phyloP scores from a whole-genome alignment of 2,888 invertebrate genomes.

The Polymixis lichenea region DNA sequence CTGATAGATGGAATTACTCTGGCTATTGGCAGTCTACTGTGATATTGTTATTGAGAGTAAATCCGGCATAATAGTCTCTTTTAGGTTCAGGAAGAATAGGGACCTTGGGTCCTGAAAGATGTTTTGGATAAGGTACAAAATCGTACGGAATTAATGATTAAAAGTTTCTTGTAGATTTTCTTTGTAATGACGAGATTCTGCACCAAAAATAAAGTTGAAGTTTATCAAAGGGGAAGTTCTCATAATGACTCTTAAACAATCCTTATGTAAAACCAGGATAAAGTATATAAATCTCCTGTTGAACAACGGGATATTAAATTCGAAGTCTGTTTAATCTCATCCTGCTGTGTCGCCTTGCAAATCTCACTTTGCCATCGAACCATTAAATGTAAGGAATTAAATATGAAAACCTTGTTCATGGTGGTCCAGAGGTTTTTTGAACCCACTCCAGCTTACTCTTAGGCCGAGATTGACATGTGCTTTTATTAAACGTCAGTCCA shows the following conservation, averaged over 20 bases:
- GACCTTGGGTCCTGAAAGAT: not conserved
- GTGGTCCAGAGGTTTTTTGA: not conserved
- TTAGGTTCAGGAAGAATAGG: conserved; percentile 4
- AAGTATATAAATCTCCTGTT: not conserved
- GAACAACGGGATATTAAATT: not conserved
- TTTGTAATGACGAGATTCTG: not conserved
- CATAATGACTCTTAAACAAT: not conserved
- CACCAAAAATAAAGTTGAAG: not conserved
- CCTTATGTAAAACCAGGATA: not conserved
- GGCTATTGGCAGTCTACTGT: conserved; percentile 9
- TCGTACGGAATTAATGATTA: not conserved
- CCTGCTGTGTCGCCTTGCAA: not conserved
- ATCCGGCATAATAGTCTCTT: conserved; percentile 13
- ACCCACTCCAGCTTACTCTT: not conserved
- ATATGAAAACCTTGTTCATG: not conserved
- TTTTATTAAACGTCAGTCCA: not conserved
- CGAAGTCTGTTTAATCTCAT: conserved; percentile 5
- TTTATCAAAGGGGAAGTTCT: not conserved
- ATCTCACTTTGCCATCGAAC: not conserved
- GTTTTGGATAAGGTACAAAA: not conserved
- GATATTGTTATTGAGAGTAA: conserved; percentile 28
- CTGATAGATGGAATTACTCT: conserved; percentile 42
- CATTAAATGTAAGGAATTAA: not conserved
- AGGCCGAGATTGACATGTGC: not conserved
- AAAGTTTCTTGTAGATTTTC: not conserved